Conservation (phyloP, 2,797 vertebrate genomes). For the Malurus splendens region DNA sequence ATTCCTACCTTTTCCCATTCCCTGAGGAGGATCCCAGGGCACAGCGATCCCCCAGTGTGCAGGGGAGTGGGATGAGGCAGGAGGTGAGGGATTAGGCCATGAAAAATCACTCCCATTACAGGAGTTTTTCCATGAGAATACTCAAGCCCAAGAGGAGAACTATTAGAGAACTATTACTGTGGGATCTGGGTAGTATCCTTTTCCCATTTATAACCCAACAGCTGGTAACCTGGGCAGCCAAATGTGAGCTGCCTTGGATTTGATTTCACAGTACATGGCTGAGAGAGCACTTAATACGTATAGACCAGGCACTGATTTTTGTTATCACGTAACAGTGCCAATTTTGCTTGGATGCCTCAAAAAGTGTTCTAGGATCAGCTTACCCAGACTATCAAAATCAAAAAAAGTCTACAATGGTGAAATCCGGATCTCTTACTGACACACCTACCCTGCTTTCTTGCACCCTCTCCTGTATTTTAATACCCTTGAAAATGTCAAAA, state of each 20-base stretch:
- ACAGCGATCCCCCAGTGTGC: background rate
- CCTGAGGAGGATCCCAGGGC: background rate
- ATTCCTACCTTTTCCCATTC: background rate
- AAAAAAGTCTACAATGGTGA: background rate
- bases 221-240: background rate
- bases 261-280: background rate
- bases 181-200: background rate
- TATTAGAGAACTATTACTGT: background rate
- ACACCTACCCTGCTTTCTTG: background rate
- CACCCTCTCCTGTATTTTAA: background rate
- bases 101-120: rapidly evolving
- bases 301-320: background rate
- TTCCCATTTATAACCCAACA: background rate
- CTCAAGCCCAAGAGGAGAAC: background rate
- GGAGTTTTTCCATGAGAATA: background rate
- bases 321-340: background rate
- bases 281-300: rapidly evolving
- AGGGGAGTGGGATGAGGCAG: rapidly evolving
- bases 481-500: background rate
- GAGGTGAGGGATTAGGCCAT: background rate
- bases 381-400: background rate
- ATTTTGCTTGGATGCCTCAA: background rate
- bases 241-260: background rate
- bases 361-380: background rate
- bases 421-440: background rate